Conservation (phyloP, 2,113 vertebrate genomes). For the Microtus oregoni region DNA sequence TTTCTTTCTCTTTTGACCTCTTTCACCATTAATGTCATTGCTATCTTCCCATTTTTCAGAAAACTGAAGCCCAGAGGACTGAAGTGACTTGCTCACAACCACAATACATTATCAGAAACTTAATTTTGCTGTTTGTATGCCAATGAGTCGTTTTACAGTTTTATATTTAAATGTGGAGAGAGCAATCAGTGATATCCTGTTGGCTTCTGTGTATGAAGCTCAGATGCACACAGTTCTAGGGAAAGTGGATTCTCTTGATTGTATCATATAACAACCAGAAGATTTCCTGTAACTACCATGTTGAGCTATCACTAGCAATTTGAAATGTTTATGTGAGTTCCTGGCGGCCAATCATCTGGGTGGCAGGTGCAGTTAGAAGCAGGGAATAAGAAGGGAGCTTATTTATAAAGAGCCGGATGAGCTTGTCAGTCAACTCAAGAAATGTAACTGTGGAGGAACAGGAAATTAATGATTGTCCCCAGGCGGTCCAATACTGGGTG, state of each 20-base stretch:
- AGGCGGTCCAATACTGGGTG: conserved; percentile 3
- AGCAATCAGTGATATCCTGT: not conserved
- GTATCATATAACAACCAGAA: conserved; percentile 8
- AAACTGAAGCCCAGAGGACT: conserved; percentile 15
- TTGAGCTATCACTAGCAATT: conserved; percentile 73
- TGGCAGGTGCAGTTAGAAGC: conserved; percentile 80
- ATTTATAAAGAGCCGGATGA: conserved; percentile 81
- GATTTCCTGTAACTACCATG: conserved; percentile 71
- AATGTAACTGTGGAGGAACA: conserved; percentile 75
- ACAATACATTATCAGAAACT: not conserved
- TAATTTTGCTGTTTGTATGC: not conserved
- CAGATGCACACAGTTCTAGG: not conserved
- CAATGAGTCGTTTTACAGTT: not conserved
- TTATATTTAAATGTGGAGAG: not conserved
- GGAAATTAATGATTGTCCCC: conserved; percentile 79
- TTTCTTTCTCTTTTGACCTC: not conserved
- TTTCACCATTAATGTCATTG: not conserved
- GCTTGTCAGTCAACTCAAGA: conserved; percentile 80
- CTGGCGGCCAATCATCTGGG: conserved; percentile 68
- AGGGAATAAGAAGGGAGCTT: conserved; percentile 71
- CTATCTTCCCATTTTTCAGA: not conserved
- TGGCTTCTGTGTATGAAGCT: not conserved
- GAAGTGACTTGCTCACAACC: not conserved
- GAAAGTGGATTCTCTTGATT: conserved; percentile 47
- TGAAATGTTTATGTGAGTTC: conserved; percentile 76